Evolutionary conservation across 1,140 invertebrate genomes (phyloP).

Genomic region (Nebria ingens): DNA sequence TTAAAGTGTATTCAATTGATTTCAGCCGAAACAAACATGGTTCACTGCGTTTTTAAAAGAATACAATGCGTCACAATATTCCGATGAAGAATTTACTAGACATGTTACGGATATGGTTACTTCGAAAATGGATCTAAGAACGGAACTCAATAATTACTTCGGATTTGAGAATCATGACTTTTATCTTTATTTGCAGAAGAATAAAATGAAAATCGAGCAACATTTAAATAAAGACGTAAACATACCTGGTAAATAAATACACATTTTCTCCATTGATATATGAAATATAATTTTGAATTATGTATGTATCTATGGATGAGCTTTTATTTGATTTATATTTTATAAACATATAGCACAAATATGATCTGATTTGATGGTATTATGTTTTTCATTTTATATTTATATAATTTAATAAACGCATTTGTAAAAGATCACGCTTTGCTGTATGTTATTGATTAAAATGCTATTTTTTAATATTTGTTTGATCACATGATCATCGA

Average conservation of each 20-base stretch:
- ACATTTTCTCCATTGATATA: background rate
- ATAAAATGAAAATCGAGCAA: background rate
- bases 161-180: background rate
- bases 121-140: background rate
- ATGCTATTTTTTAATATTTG: too few relatives aligned
- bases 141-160: background rate
- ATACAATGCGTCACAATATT: background rate
- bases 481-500: too few relatives aligned
- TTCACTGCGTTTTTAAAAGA: background rate
- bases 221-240: background rate
- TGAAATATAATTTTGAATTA: background rate
- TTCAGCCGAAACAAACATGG: background rate
- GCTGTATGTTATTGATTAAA: too few relatives aligned
- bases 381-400: too few relatives aligned
- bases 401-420: too few relatives aligned
- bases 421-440: too few relatives aligned
- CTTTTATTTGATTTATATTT: too few relatives aligned
- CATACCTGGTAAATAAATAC: background rate
- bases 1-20: background rate
- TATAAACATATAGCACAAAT: too few relatives aligned
- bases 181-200: background rate
- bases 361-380: too few relatives aligned
- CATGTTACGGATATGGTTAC: background rate
- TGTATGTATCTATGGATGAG: too few relatives aligned
- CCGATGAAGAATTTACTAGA: background rate